These are phyloP conservation scores for Lophochroa leadbeateri DNA, from an alignment of 2,113 vertebrate genomes.

Conservation along the genomic window DNA sequence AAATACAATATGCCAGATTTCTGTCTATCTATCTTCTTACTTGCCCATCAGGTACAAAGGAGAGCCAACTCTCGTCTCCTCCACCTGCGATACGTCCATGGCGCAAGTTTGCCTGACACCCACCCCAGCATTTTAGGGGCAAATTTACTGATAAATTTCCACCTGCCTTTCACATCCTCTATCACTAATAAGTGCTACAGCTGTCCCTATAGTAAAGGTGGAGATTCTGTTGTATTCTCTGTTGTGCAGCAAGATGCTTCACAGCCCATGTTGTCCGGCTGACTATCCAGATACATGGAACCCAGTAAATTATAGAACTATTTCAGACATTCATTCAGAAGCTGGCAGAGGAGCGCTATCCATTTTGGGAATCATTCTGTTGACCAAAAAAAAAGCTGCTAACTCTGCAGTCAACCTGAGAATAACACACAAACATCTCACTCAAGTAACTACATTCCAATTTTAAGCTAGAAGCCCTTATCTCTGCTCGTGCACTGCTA, in stretches of 20 bases:
- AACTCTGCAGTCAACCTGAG: not conserved
- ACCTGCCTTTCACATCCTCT: not conserved
- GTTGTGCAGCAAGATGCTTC: not conserved
- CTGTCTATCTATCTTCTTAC: not conserved
- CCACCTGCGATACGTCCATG: not conserved
- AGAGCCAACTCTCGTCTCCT: not conserved
- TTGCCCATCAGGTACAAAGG: not conserved
- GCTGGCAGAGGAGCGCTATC: not conserved
- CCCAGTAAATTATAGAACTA: not conserved
- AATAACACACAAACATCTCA: not conserved
- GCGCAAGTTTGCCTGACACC: not conserved
- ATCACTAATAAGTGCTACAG: not conserved
- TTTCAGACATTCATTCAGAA: not conserved
- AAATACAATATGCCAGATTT: not conserved
- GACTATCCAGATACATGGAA: not conserved
- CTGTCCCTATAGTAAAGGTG: not conserved
- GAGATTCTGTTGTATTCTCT: not conserved
- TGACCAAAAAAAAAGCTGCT: not conserved
- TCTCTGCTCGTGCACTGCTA: not conserved
- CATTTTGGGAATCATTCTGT: not conserved
- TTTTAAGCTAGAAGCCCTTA: not conserved
- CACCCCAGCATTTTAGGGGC: accelerated
- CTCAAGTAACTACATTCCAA: not conserved
- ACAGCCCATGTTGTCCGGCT: not conserved
- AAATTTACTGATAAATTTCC: not conserved